A percentile compares a stretch with the other conserved stretches of the same genome.
Conservation (phyloP, 2,113 vertebrate species). For the Cinclus cinclus region DNA sequence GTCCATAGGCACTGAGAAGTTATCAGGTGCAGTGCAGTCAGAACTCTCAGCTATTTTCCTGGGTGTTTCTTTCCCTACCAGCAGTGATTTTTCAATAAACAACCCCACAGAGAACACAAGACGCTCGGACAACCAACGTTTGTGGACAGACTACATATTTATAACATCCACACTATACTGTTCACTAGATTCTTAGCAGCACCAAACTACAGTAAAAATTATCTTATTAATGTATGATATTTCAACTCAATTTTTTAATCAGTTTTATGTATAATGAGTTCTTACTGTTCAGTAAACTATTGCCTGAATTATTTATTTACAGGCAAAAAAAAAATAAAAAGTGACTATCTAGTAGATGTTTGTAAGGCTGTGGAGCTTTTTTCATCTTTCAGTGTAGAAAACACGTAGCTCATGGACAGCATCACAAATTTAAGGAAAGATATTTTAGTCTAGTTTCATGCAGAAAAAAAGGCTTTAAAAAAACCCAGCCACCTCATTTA, state of each 20-base stretch:
- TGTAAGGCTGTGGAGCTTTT: neutral
- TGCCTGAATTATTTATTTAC: neutral
- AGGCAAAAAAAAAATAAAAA: neutral
- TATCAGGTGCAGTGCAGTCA: neutral
- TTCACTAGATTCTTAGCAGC: neutral
- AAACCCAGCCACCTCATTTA: neutral
- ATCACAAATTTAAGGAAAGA: neutral
- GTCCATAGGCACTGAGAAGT: neutral
- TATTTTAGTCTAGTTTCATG: neutral
- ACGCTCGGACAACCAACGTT: constrained; percentile 37
- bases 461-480: neutral
- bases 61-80: neutral
- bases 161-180: constrained; percentile 33
- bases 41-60: neutral
- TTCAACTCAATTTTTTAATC: neutral
- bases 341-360: neutral
- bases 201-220: neutral
- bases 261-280: neutral
- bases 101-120: neutral
- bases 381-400: neutral
- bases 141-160: constrained; percentile 39
- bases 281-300: neutral
- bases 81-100: constrained; percentile 15
- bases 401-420: neutral
- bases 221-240: neutral